phyloP scores from a whole-genome alignment of 2,888 invertebrate genomes.

The Agonopterix alstromeriana region DNA sequence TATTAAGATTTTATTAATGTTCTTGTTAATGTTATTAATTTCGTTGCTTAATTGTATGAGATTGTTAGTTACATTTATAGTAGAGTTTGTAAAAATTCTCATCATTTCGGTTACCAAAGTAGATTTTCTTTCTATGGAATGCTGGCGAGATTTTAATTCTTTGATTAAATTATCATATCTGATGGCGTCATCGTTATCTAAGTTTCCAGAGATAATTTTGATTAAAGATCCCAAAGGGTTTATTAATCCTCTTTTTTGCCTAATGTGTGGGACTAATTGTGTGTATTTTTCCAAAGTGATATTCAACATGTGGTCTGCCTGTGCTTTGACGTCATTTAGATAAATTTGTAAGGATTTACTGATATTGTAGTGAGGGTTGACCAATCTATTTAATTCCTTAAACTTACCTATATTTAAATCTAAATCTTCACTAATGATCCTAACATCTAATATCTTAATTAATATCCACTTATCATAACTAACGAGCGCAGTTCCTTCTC shows the following conservation, averaged over 20 bases:
- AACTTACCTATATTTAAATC: constrained; percentile 10
- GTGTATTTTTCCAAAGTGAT: constrained; percentile 7
- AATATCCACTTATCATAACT: constrained; percentile 8
- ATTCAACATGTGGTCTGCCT: constrained; percentile 9
- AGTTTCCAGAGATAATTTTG: constrained; percentile 18
- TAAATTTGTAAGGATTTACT: neutral
- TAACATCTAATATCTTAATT: constrained; percentile 12
- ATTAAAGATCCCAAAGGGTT: constrained; percentile 13
- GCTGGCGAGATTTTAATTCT: constrained; percentile 9
- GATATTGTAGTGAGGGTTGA: constrained; percentile 1
- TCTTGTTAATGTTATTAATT: neutral
- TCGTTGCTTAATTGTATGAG: neutral
- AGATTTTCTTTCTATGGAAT: constrained; percentile 9
- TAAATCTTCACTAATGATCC: constrained; percentile 9
- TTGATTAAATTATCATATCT: no score
- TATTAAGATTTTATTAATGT: no score
- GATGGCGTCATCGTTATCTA: constrained; percentile 19
- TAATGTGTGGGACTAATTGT: constrained; percentile 4
- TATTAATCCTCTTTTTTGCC: constrained; percentile 10
- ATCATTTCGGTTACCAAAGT: constrained; percentile 9
- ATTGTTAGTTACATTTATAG: neutral
- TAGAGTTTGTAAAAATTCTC: neutral
- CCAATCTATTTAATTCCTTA: constrained; percentile 1
- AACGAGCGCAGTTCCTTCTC: constrained; percentile 8
- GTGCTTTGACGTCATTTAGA: constrained; percentile 7